Evolutionary conservation across 92 coral and sea anemone genomes (phyloP).

Genomic region (Bergia sp.): DNA sequence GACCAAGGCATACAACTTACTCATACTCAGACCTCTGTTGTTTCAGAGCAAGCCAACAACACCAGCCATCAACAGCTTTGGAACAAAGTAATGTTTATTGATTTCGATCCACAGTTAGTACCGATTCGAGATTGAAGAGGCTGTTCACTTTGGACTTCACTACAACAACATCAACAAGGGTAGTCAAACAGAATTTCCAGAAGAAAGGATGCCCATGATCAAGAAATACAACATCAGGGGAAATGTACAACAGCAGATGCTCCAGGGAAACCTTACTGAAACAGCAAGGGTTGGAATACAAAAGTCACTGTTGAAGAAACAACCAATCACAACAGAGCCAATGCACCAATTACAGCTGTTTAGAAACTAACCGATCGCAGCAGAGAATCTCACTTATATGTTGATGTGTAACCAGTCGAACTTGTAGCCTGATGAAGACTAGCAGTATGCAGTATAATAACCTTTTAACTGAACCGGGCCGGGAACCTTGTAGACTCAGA

Average conservation of each 20-base stretch:
- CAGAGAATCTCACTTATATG: neutral
- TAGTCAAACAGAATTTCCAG: neutral
- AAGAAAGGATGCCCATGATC: neutral
- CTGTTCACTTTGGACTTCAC: neutral
- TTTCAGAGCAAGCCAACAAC: neutral
- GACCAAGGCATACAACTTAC: neutral
- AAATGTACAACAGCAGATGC: neutral
- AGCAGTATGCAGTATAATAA: too few species aligned
- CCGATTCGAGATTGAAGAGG: neutral
- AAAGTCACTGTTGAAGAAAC: neutral
- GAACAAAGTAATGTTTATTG: neutral
- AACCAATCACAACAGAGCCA: neutral
- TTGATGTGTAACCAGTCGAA: neutral
- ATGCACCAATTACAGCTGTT: neutral
- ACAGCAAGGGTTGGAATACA: neutral
- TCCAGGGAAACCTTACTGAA: neutral
- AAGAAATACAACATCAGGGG: neutral
- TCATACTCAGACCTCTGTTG: neutral
- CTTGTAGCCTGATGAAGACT: neutral
- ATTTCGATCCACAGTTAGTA: neutral
- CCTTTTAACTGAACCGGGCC: too few species aligned
- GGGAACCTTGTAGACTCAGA: too few species aligned
- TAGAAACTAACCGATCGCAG: neutral
- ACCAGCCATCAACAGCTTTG: neutral
- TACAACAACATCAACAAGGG: neutral